Base-by-base conservation (phyloP, 1,140 invertebrate genomes). In the Radopholus similis region DNA sequence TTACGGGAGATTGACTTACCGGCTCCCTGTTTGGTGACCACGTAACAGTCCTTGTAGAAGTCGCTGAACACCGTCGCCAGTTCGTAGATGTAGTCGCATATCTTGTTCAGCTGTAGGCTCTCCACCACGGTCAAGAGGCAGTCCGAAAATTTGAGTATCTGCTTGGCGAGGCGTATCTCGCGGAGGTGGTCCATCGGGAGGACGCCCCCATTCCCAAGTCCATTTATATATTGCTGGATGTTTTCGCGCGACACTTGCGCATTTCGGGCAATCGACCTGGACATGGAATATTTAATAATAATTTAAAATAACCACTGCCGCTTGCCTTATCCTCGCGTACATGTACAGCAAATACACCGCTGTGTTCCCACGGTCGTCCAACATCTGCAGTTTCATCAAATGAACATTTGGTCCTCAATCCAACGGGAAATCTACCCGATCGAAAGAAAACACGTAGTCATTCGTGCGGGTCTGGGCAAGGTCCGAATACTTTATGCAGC, bases 401-500 rank as follows among this genome's bases (percentile, higher is more conserved):
- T 55, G n/a, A 13, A 21, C 26, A 2, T 5, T 0, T 57, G 38
- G 9, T 6, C 38, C 38, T 30, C 32, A 37, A 2, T 2, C 32
- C n/a, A 8, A 0, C 38, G 11, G 18, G 15, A 75, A 58, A 60
- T 65, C 74, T 78, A 88, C 87, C 83, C 90, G 94, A 80, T 99
- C 94, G 85, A 97, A 99, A 0, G 95, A 97, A 84, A 99, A 99
- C 8, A 98, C 88, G 81, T 99, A 99, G 82, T 98, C 95, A 82
- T 92, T 90, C 60, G 88, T 89, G 62, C 93, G 87, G 83, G 95
- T 95, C 76, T 97, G 92, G 11, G 89, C 90, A 23, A 99, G 85
- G 87, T 99, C 96, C 4, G 95, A 90, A 84, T 99, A 99, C 83
- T 97, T 98, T 51, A 99, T 97, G 78, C 96, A 99, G 2, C 95